Conservation (phyloP, 2,888 invertebrate species). For the Andrena bucephala region DNA sequence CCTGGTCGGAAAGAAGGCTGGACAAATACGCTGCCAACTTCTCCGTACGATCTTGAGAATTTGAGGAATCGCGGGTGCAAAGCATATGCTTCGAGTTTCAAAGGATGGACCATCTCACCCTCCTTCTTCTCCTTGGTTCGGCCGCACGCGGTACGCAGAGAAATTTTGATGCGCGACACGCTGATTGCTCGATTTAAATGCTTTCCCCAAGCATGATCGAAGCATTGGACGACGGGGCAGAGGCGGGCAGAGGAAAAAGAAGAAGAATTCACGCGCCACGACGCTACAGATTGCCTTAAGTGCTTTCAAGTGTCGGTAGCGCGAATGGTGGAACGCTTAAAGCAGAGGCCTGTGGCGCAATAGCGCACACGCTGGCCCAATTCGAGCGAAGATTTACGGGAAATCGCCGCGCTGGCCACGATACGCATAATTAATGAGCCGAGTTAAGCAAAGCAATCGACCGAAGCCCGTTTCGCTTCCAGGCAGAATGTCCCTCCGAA, state of each 20-base stretch:
- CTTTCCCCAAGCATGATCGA: not conserved
- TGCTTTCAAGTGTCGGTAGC: slow-evolving; percentile 42
- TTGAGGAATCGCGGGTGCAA: too few relatives aligned
- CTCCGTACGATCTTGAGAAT: too few relatives aligned
- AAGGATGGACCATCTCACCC: too few relatives aligned
- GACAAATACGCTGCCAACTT: too few relatives aligned
- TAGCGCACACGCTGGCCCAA: slow-evolving; percentile 8
- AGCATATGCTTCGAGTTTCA: too few relatives aligned
- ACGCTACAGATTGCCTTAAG: slow-evolving; percentile 44
- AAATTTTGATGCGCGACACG: slow-evolving; percentile 6
- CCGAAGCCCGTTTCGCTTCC: slow-evolving; percentile 11
- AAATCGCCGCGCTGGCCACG: not conserved
- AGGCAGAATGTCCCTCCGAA: slow-evolving; percentile 28
- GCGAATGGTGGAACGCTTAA: slow-evolving; percentile 28
- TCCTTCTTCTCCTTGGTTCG: too few relatives aligned
- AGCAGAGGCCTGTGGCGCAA: slow-evolving; percentile 24
- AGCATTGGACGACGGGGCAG: slow-evolving; percentile 1
- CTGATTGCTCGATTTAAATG: slow-evolving; percentile 10
- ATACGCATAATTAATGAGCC: slow-evolving; percentile 50
- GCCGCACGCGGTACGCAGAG: not conserved
- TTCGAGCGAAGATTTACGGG: slow-evolving; percentile 22
- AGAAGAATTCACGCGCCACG: slow-evolving; percentile 34
- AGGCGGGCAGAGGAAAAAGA: not conserved
- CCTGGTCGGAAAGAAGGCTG: too few relatives aligned
- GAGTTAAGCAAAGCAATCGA: slow-evolving; percentile 37